These are phyloP conservation scores for Tenthredo mesomela DNA, from an alignment of 2,888 invertebrate genomes.

Conservation along the genomic window DNA sequence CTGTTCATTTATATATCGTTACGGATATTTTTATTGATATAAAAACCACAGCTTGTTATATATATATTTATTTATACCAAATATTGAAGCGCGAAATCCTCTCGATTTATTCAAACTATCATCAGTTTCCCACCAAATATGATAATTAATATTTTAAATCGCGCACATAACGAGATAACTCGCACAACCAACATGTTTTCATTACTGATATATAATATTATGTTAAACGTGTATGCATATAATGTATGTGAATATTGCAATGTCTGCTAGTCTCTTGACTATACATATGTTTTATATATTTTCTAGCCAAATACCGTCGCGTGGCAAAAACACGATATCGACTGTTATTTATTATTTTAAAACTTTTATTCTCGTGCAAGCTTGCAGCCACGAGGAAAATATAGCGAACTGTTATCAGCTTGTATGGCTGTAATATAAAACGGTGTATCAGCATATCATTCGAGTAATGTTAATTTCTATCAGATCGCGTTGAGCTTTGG, in stretches of 20 bases:
- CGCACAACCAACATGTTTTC: not conserved
- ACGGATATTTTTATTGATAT: no score
- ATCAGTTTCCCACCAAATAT: no score
- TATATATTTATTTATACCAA: not conserved
- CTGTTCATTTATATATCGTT: not conserved
- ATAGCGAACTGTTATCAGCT: slow-evolving; percentile 10
- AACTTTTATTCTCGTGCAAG: not conserved
- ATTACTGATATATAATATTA: not conserved
- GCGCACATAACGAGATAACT: no score
- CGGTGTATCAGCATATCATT: not conserved
- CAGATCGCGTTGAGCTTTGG: not conserved
- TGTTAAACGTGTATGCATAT: not conserved
- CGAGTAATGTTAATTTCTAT: not conserved
- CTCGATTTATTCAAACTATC: no score
- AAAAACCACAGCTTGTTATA: no score
- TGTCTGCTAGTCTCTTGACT: not conserved
- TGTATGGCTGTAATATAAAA: not conserved
- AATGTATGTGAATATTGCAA: no score
- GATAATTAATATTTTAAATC: no score
- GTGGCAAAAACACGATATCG: not conserved
- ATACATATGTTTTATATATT: no score
- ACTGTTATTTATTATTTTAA: not conserved
- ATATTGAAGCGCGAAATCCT: not conserved
- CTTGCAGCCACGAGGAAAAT: not conserved
- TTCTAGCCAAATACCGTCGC: not conserved